Conservation (phyloP, 2,797 vertebrate species). For the Sparidentex hasta region DNA sequence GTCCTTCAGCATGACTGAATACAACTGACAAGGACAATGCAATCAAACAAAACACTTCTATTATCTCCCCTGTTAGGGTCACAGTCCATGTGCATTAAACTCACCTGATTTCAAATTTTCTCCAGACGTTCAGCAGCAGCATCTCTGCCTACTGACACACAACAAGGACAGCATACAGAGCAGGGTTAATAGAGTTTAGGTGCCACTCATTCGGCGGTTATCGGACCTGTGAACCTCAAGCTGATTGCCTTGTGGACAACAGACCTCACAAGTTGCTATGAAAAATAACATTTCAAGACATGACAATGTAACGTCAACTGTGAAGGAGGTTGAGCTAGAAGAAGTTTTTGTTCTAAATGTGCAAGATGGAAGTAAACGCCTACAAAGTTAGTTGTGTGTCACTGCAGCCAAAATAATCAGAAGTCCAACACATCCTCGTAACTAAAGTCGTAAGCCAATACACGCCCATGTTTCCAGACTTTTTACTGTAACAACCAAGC, state of each 20-base stretch:
- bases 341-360: no score
- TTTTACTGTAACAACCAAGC: no score
- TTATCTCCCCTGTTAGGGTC: slow-evolving; percentile 31
- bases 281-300: slow-evolving; percentile 17
- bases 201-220: slow-evolving; percentile 40
- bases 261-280: neutral
- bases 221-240: slow-evolving; percentile 41
- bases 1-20: slow-evolving; percentile 10
- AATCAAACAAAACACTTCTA: slow-evolving; percentile 38
- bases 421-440: no score
- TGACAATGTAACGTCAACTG: neutral
- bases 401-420: no score
- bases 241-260: slow-evolving; percentile 21
- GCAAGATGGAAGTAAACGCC: no score
- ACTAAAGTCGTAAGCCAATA: no score
- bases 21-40: slow-evolving; percentile 5
- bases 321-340: no score
- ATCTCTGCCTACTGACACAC: slow-evolving; percentile 5
- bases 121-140: slow-evolving; percentile 18
- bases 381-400: no score
- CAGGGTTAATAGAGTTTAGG: slow-evolving; percentile 67
- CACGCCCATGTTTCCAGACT: no score
- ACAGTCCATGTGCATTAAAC: slow-evolving; percentile 27
- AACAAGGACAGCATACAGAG: slow-evolving; percentile 17
- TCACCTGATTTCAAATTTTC: slow-evolving; percentile 26